Evolutionary conservation across 2,113 vertebrate genomes (phyloP).

Genomic region (Siniperca knerii): DNA sequence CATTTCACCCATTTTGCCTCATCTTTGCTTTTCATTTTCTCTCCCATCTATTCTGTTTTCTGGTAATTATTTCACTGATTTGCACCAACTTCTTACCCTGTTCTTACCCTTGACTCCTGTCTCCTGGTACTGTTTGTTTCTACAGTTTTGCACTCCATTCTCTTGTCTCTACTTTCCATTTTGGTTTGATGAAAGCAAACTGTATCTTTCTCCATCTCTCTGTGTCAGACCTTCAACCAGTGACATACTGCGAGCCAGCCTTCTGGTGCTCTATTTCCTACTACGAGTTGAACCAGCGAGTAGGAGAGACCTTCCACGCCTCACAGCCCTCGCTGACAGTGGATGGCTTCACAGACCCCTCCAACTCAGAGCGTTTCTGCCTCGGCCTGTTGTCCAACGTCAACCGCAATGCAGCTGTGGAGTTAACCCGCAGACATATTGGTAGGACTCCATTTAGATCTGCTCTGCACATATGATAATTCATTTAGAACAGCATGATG

Average conservation of each 20-base stretch:
- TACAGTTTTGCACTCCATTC: background rate
- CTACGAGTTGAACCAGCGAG: constrained; percentile 98
- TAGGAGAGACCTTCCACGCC: constrained; percentile 98
- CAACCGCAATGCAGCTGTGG: constrained; percentile 96
- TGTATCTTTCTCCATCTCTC: constrained; percentile 5
- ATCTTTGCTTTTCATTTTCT: constrained; percentile 2
- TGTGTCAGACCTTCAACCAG: constrained; percentile 93
- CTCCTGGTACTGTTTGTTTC: background rate
- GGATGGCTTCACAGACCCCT: constrained; percentile 98
- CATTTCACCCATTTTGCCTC: constrained; percentile 7
- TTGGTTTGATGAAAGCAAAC: background rate
- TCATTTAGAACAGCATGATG: background rate
- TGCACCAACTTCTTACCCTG: background rate
- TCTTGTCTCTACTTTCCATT: background rate
- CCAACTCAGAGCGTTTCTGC: constrained; percentile 98
- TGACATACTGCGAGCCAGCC: constrained; percentile 98
- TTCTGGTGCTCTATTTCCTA: constrained; percentile 99
- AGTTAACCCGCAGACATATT: constrained; percentile 94
- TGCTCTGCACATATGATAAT: background rate
- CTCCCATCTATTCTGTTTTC: background rate
- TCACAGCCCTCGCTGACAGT: constrained; percentile 98
- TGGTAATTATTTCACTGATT: background rate
- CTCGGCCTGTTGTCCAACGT: constrained; percentile 96
- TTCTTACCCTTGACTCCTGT: background rate
- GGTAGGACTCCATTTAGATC: constrained; percentile 79